Evolutionary conservation across 2,113 vertebrate species (phyloP).

Genomic region (Lagopus muta): DNA sequence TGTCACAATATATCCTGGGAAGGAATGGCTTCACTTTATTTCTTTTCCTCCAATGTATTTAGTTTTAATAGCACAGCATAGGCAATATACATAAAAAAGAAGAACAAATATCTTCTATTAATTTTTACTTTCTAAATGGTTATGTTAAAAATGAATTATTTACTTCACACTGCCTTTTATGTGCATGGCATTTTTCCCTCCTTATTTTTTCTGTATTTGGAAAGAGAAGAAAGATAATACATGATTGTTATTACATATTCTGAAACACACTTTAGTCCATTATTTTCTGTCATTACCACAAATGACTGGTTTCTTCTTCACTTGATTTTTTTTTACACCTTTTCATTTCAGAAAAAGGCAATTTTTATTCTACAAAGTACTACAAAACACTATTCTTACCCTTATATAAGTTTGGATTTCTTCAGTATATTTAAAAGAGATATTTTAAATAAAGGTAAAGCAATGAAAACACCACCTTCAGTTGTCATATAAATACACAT

Average conservation of each 20-base stretch:
- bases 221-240: background rate
- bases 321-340: accelerated
- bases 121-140: background rate
- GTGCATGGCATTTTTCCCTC: accelerated
- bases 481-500: background rate
- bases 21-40: background rate
- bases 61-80: background rate
- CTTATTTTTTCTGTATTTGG: background rate
- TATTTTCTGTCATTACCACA: background rate
- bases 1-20: background rate
- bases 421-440: background rate
- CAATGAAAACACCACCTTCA: background rate
- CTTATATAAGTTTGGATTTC: background rate
- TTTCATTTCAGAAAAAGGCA: background rate
- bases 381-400: background rate
- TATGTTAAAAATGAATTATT: background rate
- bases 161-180: background rate
- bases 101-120: background rate
- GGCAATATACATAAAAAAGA: background rate
- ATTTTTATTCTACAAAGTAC: background rate
- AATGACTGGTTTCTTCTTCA: background rate
- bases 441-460: background rate
- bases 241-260: background rate
- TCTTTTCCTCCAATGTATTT: background rate
- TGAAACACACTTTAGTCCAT: background rate